These are phyloP conservation scores for Ptycholaimellus sp. DNA, from an alignment of 2,888 invertebrate species.

Conservation along the genomic window DNA sequence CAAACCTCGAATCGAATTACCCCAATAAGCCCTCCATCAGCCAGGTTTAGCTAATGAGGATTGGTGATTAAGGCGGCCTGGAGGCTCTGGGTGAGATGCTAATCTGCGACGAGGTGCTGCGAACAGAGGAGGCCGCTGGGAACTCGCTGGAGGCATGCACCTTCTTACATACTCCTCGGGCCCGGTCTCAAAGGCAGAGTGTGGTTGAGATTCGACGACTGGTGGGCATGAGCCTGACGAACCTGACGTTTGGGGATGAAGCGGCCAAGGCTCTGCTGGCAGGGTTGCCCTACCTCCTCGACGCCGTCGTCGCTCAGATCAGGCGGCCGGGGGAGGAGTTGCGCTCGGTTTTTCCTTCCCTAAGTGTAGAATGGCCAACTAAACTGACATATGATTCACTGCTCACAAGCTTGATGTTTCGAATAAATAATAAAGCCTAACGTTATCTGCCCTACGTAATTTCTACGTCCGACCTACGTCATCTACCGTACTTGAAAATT, in stretches of 20 bases:
- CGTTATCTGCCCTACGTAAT: conserved; percentile 40
- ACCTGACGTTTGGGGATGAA: conserved; percentile 83
- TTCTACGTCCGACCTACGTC: too few relatives aligned
- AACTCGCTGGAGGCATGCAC: conserved; percentile 43
- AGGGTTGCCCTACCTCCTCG: conserved; percentile 42
- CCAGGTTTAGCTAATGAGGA: neutral
- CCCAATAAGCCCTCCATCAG: too few relatives aligned
- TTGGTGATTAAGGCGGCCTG: conserved; percentile 42
- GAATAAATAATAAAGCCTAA: conserved; percentile 8
- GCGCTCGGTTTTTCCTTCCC: conserved; percentile 1
- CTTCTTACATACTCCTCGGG: too few relatives aligned
- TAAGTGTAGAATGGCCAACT: too few relatives aligned
- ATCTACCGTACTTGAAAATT: too few relatives aligned
- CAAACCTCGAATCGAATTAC: too few relatives aligned
- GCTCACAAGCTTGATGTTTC: too few relatives aligned
- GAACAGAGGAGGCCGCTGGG: neutral
- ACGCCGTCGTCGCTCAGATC: conserved; percentile 47
- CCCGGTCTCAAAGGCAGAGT: too few relatives aligned
- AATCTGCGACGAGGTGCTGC: conserved; percentile 55
- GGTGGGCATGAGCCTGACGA: conserved; percentile 85
- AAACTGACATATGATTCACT: too few relatives aligned
- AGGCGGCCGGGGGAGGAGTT: conserved; percentile 69
- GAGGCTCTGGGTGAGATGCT: conserved; percentile 71
- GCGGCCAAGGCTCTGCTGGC: conserved; percentile 79
- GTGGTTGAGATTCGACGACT: conserved; percentile 55